Percentiles rank a stretch among this genome's conserved stretches.
phyloP scores from a whole-genome alignment of 64 coral and sea anemone species.

The Pocillopora verrucosa region DNA sequence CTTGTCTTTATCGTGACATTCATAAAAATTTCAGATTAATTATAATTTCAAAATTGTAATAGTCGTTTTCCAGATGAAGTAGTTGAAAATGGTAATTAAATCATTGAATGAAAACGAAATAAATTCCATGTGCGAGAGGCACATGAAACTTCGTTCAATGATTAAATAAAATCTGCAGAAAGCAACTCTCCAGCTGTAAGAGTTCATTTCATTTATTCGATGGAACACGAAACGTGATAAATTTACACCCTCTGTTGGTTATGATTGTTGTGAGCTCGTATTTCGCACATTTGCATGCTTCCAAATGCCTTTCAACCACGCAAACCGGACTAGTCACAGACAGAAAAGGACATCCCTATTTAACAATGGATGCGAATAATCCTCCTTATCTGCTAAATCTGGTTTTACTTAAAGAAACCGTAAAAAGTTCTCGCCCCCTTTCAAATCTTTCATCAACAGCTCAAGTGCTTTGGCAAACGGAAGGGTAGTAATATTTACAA shows the following conservation, averaged over 20 bases:
- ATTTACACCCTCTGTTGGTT: too few species aligned
- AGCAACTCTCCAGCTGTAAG: too few species aligned
- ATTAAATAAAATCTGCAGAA: too few species aligned
- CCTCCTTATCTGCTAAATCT: neutral
- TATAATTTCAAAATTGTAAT: neutral
- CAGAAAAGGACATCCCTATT: neutral
- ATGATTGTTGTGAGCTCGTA: neutral
- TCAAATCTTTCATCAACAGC: neutral
- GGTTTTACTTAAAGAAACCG: neutral
- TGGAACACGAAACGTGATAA: too few species aligned
- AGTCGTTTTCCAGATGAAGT: neutral
- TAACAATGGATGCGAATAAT: neutral
- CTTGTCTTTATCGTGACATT: too few species aligned
- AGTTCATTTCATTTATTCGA: too few species aligned
- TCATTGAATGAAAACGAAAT: neutral
- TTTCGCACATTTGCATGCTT: neutral
- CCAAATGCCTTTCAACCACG: neutral
- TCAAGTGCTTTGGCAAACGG: neutral
- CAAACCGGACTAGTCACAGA: too few species aligned
- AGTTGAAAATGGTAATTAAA: neutral
- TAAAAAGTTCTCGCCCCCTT: neutral
- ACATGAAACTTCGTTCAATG: too few species aligned
- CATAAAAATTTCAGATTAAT: neutral
- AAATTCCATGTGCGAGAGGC: neutral
- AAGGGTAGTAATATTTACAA: neutral